Evolutionary conservation across 2,797 vertebrate species (phyloP), one percentile per base, ranked within the genome.

Genomic region (Melanotaenia boesemani): DNA sequence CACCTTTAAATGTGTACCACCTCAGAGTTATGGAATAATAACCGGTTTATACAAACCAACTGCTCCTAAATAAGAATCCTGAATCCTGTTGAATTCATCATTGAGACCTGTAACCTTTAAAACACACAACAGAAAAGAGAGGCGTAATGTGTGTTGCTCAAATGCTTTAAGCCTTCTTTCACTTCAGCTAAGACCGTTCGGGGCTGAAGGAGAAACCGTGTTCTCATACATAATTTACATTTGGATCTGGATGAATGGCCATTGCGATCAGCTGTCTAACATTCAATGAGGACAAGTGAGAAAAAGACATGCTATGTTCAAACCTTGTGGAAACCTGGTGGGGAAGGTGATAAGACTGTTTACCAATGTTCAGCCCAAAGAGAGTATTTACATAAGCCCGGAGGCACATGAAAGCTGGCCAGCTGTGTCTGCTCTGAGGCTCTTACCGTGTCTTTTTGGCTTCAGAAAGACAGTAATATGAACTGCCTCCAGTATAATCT

Each of bases 271-370:
- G 72, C 78, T 76, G 70, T 85, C 62, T 73, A 63, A 81, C 81
- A 85, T 81, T 79, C 68, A 85, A 63, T 85, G 72, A 73, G 63
- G 44, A 28, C 58, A 65, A 74, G 76, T 67, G 60, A 41, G 63
- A 74, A 63, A 75, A 76, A 62, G 74, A 54, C 72, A 20, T 36
- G 20, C 50, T 55, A 57, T 55, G 64, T 48, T 67, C 18, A 75
- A 80, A 86, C 46, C 24, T 62, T 12, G 54, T 82, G 77, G 70
- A 79, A 87, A 84, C 77, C 82, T 84, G 82, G 85, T 82, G 80
- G 80, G 70, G 72, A 85, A 85, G 70, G 81, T 87, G 89, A 93
- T 93, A 93, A 92, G 79, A 83, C 80, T 88, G 81, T 93, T 91
- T 91, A 88, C 85, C 70, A 36, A 58, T 80, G 75, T 84, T 88